These are phyloP conservation scores for Perccottus glenii DNA, from an alignment of 2,113 vertebrate species.

Conservation along the genomic window DNA sequence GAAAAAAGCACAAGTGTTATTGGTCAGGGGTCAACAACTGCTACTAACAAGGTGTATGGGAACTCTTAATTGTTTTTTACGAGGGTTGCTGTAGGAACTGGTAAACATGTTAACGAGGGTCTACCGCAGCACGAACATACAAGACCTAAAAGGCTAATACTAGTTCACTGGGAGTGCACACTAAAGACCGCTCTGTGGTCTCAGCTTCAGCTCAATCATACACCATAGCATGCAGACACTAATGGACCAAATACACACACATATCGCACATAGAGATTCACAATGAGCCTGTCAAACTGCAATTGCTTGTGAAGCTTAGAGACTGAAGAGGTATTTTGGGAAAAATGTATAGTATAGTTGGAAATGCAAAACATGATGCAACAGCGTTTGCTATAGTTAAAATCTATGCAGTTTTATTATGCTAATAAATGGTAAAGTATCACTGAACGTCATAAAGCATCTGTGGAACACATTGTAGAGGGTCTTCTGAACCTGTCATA, in stretches of 20 bases:
- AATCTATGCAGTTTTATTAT: no score
- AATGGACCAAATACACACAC: not conserved
- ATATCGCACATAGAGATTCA: not conserved
- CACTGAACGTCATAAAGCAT: no score
- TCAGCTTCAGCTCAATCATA: slow-evolving; percentile 26
- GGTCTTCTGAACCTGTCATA: no score
- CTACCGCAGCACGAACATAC: slow-evolving; percentile 9
- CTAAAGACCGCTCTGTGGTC: slow-evolving; percentile 11
- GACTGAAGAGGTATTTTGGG: no score
- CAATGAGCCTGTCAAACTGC: no score
- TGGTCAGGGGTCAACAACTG: slow-evolving; percentile 55
- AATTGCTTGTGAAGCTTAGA: no score
- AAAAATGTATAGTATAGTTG: no score
- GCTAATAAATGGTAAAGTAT: no score
- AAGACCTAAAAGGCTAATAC: not conserved
- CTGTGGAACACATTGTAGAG: no score
- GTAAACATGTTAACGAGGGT: slow-evolving; percentile 57
- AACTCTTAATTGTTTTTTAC: slow-evolving; percentile 56
- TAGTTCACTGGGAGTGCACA: not conserved
- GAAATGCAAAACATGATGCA: no score
- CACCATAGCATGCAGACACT: slow-evolving; percentile 18
- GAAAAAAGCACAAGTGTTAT: slow-evolving; percentile 49
- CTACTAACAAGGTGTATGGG: slow-evolving; percentile 52
- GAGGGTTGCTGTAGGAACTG: slow-evolving; percentile 57
- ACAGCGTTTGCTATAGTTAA: no score